phyloP scores from a whole-genome alignment of 1,140 invertebrate genomes.

The Polyergus mexicanus region DNA sequence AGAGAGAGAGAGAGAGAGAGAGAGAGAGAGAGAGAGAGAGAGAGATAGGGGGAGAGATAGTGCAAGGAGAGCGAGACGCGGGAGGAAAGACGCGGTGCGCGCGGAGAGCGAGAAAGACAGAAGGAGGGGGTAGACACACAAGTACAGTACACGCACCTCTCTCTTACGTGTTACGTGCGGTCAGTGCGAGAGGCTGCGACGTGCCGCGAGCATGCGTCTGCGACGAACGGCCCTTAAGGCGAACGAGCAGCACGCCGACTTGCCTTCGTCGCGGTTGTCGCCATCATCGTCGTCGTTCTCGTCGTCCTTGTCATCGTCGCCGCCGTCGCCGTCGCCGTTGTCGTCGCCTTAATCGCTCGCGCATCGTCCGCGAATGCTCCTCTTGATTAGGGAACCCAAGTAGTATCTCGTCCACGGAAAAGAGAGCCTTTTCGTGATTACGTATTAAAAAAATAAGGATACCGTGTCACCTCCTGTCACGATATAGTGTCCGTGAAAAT shows the following conservation, averaged over 20 bases:
- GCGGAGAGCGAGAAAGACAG: conserved; percentile 56
- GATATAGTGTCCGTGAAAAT: conserved; percentile 35
- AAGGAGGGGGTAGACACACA: conserved; percentile 61
- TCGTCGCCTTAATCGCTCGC: conserved; percentile 46
- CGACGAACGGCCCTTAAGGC: conserved; percentile 74
- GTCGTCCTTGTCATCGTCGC: conserved; percentile 17
- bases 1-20: conserved; percentile 17
- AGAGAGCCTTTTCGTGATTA: background rate
- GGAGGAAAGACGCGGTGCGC: conserved; percentile 1
- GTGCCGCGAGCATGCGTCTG: conserved; percentile 76
- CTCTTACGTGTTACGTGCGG: conserved; percentile 77
- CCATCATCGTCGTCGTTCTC: conserved; percentile 6
- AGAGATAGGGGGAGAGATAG: conserved; percentile 40
- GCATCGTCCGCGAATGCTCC: conserved; percentile 45
- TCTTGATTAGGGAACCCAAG: background rate
- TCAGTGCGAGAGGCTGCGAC: conserved; percentile 77
- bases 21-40: conserved; percentile 23
- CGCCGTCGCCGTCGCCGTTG: conserved; percentile 11
- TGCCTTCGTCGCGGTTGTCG: conserved; percentile 52
- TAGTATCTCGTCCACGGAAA: background rate
- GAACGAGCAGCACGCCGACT: conserved; percentile 74
- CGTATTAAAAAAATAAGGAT: conserved; percentile 14
- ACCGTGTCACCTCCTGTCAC: conserved; percentile 10
- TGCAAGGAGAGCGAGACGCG: conserved; percentile 19
- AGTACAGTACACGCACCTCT: conserved; percentile 72